Percentiles rank a stretch among this genome's conserved stretches.
phyloP scores from a whole-genome alignment of 2,888 invertebrate species.

The Crepidodera aurea region DNA sequence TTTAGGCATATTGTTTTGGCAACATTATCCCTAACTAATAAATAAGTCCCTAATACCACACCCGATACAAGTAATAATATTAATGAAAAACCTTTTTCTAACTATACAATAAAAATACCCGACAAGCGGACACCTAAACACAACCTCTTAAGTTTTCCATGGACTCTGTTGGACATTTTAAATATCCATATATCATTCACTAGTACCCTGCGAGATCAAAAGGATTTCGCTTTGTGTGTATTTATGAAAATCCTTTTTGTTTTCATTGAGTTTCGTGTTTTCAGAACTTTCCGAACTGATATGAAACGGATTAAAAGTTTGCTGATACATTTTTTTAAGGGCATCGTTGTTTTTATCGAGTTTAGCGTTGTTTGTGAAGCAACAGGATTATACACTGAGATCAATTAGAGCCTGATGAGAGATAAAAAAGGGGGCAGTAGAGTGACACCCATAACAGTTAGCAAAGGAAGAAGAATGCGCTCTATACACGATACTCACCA shows the following conservation, averaged over 20 bases:
- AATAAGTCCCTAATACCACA: too few species aligned
- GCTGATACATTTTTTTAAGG: neutral
- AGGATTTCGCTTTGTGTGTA: slow-evolving; percentile 6
- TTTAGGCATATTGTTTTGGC: too few species aligned
- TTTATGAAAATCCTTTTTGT: slow-evolving; percentile 19
- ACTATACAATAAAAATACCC: neutral
- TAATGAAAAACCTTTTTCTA: too few species aligned
- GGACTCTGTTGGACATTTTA: slow-evolving; percentile 2
- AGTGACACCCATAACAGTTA: too few species aligned
- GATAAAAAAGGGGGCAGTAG: too few species aligned
- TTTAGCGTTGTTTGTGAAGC: neutral
- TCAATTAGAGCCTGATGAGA: too few species aligned
- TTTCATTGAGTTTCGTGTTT: slow-evolving; percentile 10
- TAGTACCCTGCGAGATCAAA: slow-evolving; percentile 6
- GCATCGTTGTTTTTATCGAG: neutral
- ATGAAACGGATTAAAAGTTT: slow-evolving; percentile 8
- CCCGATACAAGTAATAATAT: too few species aligned
- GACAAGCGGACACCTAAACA: neutral
- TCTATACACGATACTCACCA: too few species aligned
- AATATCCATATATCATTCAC: slow-evolving; percentile 6
- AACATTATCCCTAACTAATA: too few species aligned
- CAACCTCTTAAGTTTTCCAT: neutral
- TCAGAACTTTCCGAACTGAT: slow-evolving; percentile 2
- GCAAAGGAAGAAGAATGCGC: too few species aligned
- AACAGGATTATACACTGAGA: too few species aligned